Conservation (phyloP, 2,113 vertebrate species). For the Tyto alba region DNA sequence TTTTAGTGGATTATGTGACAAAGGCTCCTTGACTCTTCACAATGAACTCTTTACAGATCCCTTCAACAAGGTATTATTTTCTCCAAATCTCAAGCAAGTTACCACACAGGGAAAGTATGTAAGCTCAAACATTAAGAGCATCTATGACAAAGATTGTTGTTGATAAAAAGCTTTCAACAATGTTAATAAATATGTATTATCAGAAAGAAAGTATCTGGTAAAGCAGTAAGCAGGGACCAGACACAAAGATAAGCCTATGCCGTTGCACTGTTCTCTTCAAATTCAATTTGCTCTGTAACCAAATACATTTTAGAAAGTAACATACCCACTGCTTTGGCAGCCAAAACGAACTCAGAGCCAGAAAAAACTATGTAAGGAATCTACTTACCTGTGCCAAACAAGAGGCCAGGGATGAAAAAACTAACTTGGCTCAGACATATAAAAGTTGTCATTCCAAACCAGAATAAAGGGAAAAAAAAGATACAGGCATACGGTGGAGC, state of each 20-base stretch:
- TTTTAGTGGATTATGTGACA: neutral
- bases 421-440: neutral
- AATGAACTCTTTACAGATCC: neutral
- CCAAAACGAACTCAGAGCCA: neutral
- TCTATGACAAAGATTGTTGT: neutral
- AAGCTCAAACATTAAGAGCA: neutral
- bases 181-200: neutral
- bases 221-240: neutral
- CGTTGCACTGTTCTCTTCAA: neutral
- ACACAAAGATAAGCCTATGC: neutral
- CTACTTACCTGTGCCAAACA: neutral
- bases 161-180: neutral
- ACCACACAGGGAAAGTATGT: neutral
- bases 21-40: neutral
- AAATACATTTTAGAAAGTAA: neutral
- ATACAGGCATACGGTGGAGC: neutral
- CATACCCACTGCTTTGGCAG: neutral
- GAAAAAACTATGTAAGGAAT: constrained; percentile 3
- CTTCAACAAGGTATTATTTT: neutral
- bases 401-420: neutral
- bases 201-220: neutral
- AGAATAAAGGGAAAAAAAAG: neutral
- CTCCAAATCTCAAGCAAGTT: neutral
- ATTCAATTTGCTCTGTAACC: constrained; percentile 12
- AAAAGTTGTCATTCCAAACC: neutral